A percentile compares a stretch with the other conserved stretches of the same genome.
phyloP scores from a whole-genome alignment of 2,797 vertebrate species.

The Dendrocincla tyrannina region DNA sequence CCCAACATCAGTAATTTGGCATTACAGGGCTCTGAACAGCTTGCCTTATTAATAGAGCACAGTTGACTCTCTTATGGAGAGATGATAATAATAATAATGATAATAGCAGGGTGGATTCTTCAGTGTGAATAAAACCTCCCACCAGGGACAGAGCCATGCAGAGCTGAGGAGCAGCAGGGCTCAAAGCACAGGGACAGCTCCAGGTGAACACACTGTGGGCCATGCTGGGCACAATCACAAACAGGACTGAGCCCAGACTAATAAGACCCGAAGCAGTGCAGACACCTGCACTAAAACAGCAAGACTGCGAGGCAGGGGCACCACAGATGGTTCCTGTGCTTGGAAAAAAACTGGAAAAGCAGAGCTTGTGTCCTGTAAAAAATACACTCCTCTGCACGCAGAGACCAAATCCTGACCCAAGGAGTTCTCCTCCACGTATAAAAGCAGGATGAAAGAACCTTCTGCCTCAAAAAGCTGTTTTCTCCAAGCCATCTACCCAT shows the following conservation, averaged over 20 bases:
- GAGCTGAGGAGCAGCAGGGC: slow-evolving; percentile 12
- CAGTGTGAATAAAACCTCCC: background rate
- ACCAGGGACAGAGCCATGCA: background rate
- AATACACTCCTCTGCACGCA: background rate
- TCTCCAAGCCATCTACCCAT: background rate
- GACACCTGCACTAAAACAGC: slow-evolving; percentile 55
- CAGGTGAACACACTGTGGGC: background rate
- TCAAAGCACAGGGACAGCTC: background rate
- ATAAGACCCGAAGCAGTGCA: background rate
- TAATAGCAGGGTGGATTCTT: background rate
- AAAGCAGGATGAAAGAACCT: background rate
- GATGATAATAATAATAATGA: background rate
- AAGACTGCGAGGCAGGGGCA: background rate
- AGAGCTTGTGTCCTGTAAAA: background rate
- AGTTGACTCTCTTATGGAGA: background rate
- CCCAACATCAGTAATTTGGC: background rate
- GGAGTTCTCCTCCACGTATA: background rate
- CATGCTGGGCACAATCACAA: slow-evolving; percentile 22
- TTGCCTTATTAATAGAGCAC: background rate
- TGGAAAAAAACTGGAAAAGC: background rate
- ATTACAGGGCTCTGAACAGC: background rate
- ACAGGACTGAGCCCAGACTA: background rate
- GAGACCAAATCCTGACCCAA: background rate
- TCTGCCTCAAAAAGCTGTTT: background rate
- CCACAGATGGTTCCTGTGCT: slow-evolving; percentile 13